Evolutionary conservation across 2,888 invertebrate species (phyloP).

Genomic region (Caenorhabditis macrosperma): DNA sequence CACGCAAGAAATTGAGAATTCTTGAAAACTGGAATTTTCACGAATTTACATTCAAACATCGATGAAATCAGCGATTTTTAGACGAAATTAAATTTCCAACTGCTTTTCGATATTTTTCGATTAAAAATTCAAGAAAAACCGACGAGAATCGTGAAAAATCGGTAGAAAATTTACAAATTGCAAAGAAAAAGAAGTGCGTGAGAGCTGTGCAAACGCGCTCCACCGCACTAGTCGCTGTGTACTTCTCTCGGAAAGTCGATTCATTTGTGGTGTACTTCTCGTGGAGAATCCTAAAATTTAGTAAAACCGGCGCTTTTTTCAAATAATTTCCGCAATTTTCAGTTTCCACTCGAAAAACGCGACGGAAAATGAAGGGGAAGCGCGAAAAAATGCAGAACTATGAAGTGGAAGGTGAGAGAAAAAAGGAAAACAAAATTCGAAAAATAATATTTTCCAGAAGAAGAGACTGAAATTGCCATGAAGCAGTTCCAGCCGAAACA

Average conservation of each 20-base stretch:
- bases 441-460: background rate
- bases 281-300: background rate
- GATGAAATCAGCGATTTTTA: too few relatives aligned
- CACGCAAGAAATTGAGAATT: too few relatives aligned
- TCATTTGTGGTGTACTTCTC: background rate
- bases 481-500: background rate
- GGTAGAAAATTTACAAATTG: background rate
- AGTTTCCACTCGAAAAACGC: conserved; percentile 5
- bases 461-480: background rate
- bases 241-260: conserved; percentile 10
- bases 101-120: too few relatives aligned
- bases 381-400: background rate
- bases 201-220: conserved; percentile 25
- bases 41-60: too few relatives aligned
- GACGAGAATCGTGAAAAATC: background rate
- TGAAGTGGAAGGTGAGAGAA: background rate
- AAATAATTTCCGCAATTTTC: background rate
- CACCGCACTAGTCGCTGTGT: background rate
- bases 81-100: background rate
- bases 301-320: background rate
- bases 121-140: too few relatives aligned
- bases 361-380: background rate
- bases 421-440: background rate
- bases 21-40: too few relatives aligned
- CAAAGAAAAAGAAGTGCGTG: background rate